Evolutionary conservation across 30 jellyfish, hydroid and myxozoan genomes (phyloP).

Genomic region (Pseudorhiza aurosa): DNA sequence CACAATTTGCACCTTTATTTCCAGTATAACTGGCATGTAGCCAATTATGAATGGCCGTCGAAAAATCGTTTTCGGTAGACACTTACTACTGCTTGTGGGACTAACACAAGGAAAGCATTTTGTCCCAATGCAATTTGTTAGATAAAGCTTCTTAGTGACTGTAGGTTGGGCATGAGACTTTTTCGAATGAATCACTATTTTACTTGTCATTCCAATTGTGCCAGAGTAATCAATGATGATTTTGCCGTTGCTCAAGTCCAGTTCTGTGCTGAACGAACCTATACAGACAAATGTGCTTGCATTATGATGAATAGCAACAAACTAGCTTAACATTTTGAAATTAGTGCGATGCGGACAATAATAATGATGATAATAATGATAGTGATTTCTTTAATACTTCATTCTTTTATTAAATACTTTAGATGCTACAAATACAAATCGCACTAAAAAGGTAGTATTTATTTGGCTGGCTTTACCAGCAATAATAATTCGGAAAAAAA

Average conservation of each 20-base stretch:
- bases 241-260: conserved; percentile 5
- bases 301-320: too few relatives aligned
- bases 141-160: background rate
- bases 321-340: too few relatives aligned
- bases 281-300: too few relatives aligned
- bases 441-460: too few relatives aligned
- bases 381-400: too few relatives aligned
- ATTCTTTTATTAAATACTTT: too few relatives aligned
- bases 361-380: too few relatives aligned
- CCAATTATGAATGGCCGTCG: conserved; percentile 1
- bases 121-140: background rate
- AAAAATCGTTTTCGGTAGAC: background rate
- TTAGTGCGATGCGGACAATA: too few relatives aligned
- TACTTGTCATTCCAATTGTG: background rate
- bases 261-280: background rate
- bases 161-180: background rate
- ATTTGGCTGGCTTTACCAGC: too few relatives aligned
- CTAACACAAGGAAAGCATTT: conserved; percentile 1
- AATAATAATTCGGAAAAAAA: too few relatives aligned
- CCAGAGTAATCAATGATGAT: background rate
- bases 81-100: background rate
- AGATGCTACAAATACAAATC: too few relatives aligned
- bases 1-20: conserved; percentile 13
- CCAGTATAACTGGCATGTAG: conserved; percentile 12
- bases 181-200: background rate